Conservation (phyloP, 2,888 invertebrate genomes). For the Drosophila mayaguana region DNA sequence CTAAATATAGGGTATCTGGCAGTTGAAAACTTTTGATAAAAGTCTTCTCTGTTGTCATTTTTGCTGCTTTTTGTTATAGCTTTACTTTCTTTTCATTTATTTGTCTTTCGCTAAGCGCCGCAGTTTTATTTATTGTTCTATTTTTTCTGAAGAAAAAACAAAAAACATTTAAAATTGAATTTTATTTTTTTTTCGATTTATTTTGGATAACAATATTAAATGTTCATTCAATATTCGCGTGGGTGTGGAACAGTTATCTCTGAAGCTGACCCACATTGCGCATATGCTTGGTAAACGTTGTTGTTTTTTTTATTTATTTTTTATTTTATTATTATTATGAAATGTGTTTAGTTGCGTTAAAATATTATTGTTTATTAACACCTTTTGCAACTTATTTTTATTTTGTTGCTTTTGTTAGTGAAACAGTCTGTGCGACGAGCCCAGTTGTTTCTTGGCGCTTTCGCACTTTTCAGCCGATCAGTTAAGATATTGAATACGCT, state of each 20-base stretch:
- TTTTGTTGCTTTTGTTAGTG: not conserved
- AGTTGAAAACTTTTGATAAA: not conserved
- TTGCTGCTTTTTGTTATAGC: not conserved
- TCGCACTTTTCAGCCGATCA: slow-evolving; percentile 32
- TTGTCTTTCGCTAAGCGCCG: slow-evolving; percentile 55
- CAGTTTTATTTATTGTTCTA: slow-evolving; percentile 47
- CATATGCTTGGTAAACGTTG: slow-evolving; percentile 20
- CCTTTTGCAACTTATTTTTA: slow-evolving; percentile 11
- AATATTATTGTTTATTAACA: slow-evolving; percentile 26
- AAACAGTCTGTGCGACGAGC: slow-evolving; percentile 5
- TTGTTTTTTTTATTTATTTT: not conserved
- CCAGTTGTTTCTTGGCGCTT: slow-evolving; percentile 34
- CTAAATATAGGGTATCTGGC: slow-evolving; percentile 1
- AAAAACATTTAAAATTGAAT: slow-evolving; percentile 2
- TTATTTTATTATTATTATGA: slow-evolving; percentile 6
- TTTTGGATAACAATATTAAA: slow-evolving; percentile 6
- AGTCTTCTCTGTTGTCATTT: slow-evolving; percentile 5
- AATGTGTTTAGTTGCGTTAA: slow-evolving; percentile 20
- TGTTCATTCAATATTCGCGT: slow-evolving; percentile 40
- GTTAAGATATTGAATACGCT: slow-evolving; percentile 10
- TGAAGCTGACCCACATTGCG: slow-evolving; percentile 36
- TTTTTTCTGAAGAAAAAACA: slow-evolving; percentile 4
- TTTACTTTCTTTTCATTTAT: slow-evolving; percentile 17
- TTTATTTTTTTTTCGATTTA: slow-evolving; percentile 6
- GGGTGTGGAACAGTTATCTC: slow-evolving; percentile 8